phyloP scores from a whole-genome alignment of 2,888 invertebrate species.

The Ceraclea dissimilis region DNA sequence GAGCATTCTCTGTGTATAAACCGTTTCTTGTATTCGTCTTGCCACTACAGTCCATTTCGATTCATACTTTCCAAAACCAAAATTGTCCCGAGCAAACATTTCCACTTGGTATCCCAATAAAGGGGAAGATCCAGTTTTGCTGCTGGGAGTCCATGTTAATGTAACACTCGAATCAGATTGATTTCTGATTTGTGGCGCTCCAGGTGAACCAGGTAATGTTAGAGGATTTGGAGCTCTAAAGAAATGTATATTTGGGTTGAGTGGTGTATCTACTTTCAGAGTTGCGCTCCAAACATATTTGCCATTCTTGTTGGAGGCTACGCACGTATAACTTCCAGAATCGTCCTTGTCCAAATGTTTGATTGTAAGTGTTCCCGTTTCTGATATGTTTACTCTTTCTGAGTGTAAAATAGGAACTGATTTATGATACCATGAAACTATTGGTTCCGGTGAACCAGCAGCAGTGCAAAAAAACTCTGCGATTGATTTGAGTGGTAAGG shows the following conservation, averaged over 20 bases:
- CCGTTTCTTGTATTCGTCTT: slow-evolving; percentile 61
- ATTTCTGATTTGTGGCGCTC: slow-evolving; percentile 66
- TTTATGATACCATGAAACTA: slow-evolving; percentile 77
- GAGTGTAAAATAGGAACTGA: slow-evolving; percentile 63
- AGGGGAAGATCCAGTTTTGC: slow-evolving; percentile 78
- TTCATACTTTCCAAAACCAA: slow-evolving; percentile 35
- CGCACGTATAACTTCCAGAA: slow-evolving; percentile 72
- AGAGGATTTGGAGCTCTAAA: slow-evolving; percentile 72
- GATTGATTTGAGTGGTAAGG: slow-evolving; percentile 77
- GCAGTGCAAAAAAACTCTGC: slow-evolving; percentile 82
- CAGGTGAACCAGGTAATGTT: slow-evolving; percentile 78
- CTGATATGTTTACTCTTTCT: slow-evolving; percentile 61
- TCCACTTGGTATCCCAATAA: slow-evolving; percentile 76
- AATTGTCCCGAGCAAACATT: slow-evolving; percentile 59
- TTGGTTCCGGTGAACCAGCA: slow-evolving; percentile 68
- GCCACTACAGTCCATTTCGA: slow-evolving; percentile 53
- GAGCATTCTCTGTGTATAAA: slow-evolving; percentile 65
- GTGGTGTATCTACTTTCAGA: slow-evolving; percentile 67
- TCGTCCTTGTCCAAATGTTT: slow-evolving; percentile 67
- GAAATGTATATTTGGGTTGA: slow-evolving; percentile 75
- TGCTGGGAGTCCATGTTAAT: slow-evolving; percentile 75
- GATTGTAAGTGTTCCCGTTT: slow-evolving; percentile 63
- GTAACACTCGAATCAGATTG: slow-evolving; percentile 71
- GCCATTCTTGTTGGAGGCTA: slow-evolving; percentile 78
- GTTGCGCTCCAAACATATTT: slow-evolving; percentile 84